Evolutionary conservation across 2,797 vertebrate species (phyloP).

Genomic region (Coilia nasus): DNA sequence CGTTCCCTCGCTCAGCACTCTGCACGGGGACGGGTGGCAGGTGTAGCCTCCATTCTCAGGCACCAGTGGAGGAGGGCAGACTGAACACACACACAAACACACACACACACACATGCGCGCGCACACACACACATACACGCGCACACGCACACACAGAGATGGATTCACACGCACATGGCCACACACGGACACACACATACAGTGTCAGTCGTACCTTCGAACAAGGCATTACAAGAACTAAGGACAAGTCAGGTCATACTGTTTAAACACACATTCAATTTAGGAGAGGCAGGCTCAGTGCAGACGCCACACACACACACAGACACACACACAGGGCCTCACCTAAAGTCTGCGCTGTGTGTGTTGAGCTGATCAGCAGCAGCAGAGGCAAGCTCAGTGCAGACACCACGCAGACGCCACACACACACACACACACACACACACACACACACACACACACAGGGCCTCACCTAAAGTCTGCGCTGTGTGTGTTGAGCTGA

Average conservation of each 20-base stretch:
- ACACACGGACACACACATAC: conserved; percentile 14
- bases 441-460: not conserved
- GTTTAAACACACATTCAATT: not conserved
- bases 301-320: not conserved
- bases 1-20: conserved; percentile 81
- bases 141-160: conserved; percentile 43
- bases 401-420: not conserved
- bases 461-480: not conserved
- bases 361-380: too few species aligned
- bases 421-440: not conserved
- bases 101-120: conserved; percentile 32
- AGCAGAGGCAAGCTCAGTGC: not conserved
- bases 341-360: not conserved
- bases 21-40: conserved; percentile 90
- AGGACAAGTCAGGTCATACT: not conserved
- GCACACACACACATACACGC: not conserved
- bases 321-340: not conserved
- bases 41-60: conserved; percentile 92
- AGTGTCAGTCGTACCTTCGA: not conserved
- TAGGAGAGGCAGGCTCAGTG: not conserved
- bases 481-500: too few species aligned
- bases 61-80: conserved; percentile 85
- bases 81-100: conserved; percentile 61
- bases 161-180: conserved; percentile 27
- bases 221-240: not conserved